Evolutionary conservation across 2,888 invertebrate species (phyloP), one percentile per base, ranked within the genome.

Genomic region (Odontocerum albicorne): DNA sequence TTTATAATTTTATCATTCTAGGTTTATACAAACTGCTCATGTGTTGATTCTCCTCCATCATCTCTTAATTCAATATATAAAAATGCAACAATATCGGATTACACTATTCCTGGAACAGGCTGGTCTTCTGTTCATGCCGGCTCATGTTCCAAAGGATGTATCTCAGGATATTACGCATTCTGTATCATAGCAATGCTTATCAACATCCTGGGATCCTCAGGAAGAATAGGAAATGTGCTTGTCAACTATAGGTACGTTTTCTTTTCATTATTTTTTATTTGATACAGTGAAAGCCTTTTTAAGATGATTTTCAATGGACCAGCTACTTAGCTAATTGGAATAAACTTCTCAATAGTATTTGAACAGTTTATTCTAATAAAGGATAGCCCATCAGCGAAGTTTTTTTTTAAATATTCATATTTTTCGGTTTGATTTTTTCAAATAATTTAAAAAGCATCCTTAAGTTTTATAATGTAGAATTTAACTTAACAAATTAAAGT

Each of bases 211-310:
- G 81, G 81, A 2, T 81, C 84, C 10, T 84, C 84, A n/a, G 85
- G 85, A 1, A 78, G 80, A 62, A 82, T 86, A 57, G 85, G 85
- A 44, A 85, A 83, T 62, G 74, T 85, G 21, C 70, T 87, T 47
- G 80, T 87, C 1, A 83, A 84, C 65, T 84, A 84, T 66, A 72
- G 77, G 79, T 77, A 59, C 19, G 27, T 49, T 49, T 6, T 49
- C 1, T n/a, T n/a, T 1, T 12, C n/a, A 10, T 17, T 2, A 15
- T 4, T 6, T 17, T 42, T 22, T 21, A 13, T n/a, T n/a, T n/a
- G n/a, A n/a, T n/a, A n/a, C n/a, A n/a, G n/a, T n/a, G n/a, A n/a
- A n/a, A n/a, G n/a, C n/a, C n/a, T n/a, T n/a, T n/a, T n/a, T n/a
- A n/a, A n/a, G n/a, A n/a, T n/a, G n/a, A n/a, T n/a, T n/a, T n/a